Evolutionary conservation across 1,140 invertebrate species (phyloP).

Genomic region (Drosophila leontia): DNA sequence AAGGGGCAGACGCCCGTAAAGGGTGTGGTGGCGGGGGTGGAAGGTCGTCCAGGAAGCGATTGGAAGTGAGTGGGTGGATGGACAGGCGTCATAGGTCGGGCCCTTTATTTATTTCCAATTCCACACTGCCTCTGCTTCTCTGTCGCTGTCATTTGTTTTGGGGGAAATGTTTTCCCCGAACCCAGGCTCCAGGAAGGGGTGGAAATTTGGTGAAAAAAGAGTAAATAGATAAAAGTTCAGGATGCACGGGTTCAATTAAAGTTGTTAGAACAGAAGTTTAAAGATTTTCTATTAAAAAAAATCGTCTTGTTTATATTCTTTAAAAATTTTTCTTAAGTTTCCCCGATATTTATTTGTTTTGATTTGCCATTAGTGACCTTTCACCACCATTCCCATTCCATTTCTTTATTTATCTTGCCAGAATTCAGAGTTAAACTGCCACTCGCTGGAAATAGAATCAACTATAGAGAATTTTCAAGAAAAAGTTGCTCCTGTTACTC

Average conservation of each 20-base stretch:
- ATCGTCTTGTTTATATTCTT: background rate
- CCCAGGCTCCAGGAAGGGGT: background rate
- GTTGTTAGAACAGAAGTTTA: too few relatives aligned
- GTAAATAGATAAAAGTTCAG: conserved; percentile 5
- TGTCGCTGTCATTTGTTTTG: conserved; percentile 47
- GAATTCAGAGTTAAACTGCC: background rate
- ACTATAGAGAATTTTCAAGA: background rate
- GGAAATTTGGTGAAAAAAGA: conserved; percentile 1
- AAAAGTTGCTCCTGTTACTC: background rate
- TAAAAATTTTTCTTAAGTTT: background rate
- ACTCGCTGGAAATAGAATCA: background rate
- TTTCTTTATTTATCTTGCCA: background rate
- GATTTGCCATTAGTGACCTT: background rate
- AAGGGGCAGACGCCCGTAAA: background rate
- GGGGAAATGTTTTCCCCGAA: conserved; percentile 36
- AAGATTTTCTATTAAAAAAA: background rate
- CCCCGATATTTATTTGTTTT: background rate
- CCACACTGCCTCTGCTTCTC: conserved; percentile 1
- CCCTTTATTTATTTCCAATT: conserved; percentile 59
- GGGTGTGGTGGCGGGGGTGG: background rate
- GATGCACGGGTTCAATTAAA: background rate
- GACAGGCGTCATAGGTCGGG: conserved; percentile 58
- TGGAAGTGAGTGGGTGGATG: background rate
- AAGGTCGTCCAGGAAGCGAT: conserved; percentile 14
- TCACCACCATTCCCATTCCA: background rate